Evolutionary conservation across 30 jellyfish, hydroid and myxozoan genomes (phyloP).

Genomic region (Sanderia malayensis): DNA sequence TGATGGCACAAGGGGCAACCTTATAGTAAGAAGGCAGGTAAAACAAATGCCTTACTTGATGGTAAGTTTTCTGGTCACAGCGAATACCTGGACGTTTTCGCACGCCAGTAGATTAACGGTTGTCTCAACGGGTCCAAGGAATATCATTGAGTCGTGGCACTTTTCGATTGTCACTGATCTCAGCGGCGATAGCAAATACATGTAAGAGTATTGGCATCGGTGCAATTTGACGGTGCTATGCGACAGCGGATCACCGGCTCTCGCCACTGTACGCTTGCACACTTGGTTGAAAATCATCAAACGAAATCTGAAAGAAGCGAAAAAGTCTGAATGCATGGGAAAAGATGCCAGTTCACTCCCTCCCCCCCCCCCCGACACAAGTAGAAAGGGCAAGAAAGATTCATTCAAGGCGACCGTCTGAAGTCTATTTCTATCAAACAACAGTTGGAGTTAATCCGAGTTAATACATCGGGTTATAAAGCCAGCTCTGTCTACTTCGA

Average conservation of each 20-base stretch:
- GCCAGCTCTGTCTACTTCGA: too few species aligned
- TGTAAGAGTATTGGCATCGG: conserved; percentile 90
- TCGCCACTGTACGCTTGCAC: conserved; percentile 86
- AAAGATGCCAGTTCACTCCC: too few species aligned
- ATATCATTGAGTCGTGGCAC: conserved; percentile 89
- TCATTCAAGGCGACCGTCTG: too few species aligned
- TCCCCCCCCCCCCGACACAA: too few species aligned
- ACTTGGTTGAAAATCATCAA: conserved; percentile 83
- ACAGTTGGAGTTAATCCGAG: too few species aligned
- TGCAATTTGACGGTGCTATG: conserved; percentile 69
- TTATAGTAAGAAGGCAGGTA: too few species aligned
- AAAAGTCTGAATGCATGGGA: too few species aligned
- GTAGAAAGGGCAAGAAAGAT: too few species aligned
- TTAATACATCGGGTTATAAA: too few species aligned
- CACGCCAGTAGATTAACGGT: conserved; percentile 72
- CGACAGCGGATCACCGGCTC: conserved; percentile 80
- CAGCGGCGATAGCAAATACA: conserved; percentile 75
- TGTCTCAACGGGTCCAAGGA: conserved; percentile 88
- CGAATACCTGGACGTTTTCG: conserved; percentile 73
- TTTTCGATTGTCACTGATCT: conserved; percentile 83
- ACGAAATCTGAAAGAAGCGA: conserved; percentile 64
- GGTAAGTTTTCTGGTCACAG: conserved; percentile 65
- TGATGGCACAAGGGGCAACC: too few species aligned
- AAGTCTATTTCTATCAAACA: too few species aligned
- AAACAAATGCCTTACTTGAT: conserved; percentile 90